phyloP scores from a whole-genome alignment of 1,140 invertebrate species.

The Chrysopa pallens region DNA sequence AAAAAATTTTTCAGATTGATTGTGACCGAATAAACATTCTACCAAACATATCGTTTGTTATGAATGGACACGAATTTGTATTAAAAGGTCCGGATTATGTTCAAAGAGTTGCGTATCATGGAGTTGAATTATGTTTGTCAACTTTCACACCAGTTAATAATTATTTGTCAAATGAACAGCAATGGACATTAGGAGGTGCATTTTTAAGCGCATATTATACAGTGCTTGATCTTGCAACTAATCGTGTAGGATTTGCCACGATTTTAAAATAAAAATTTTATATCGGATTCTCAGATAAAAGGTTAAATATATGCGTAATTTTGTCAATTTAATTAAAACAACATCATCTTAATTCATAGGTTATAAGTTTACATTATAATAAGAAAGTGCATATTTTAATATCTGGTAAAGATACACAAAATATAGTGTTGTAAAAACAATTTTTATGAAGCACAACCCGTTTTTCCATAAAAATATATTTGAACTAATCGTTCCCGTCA shows the following conservation, averaged over 20 bases:
- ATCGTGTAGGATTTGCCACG: constrained; percentile 14
- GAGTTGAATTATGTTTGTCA: background rate
- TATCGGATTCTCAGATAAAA: background rate
- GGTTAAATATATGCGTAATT: background rate
- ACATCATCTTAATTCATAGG: background rate
- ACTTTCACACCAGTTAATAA: background rate
- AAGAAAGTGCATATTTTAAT: background rate
- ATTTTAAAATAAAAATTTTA: background rate
- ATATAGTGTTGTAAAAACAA: too few relatives aligned
- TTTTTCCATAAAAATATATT: too few relatives aligned
- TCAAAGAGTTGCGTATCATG: constrained; percentile 2
- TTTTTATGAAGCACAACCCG: too few relatives aligned
- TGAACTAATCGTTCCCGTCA: too few relatives aligned
- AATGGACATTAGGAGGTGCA: constrained; percentile 14
- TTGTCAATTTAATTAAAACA: background rate
- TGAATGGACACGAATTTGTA: constrained; percentile 5
- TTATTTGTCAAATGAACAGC: background rate
- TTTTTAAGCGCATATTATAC: constrained; percentile 16
- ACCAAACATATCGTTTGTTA: constrained; percentile 5
- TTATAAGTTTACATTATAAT: background rate
- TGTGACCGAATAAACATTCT: constrained; percentile 6
- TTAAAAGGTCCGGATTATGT: constrained; percentile 5
- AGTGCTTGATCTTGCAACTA: constrained; percentile 14
- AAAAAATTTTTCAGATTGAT: constrained; percentile 17
- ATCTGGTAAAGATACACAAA: too few relatives aligned